A percentile compares a stretch with the other conserved stretches of the same genome.
phyloP scores from a whole-genome alignment of 2,113 vertebrate species.

The Hassar affinis region DNA sequence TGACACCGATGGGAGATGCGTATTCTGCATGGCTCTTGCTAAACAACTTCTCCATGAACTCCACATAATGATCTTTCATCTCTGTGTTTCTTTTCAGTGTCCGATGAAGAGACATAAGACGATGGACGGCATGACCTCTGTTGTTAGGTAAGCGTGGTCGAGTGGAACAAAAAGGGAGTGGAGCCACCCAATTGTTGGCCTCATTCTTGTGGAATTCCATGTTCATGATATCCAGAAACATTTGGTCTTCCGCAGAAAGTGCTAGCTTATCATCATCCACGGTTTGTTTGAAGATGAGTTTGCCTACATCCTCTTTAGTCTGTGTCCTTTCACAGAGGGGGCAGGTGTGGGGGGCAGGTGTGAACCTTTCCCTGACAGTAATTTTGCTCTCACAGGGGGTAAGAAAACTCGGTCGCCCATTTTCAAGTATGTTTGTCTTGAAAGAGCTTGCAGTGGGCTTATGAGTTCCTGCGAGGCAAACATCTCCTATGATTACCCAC shows the following conservation, averaged over 20 bases:
- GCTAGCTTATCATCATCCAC: background rate
- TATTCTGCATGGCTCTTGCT: constrained; percentile 39
- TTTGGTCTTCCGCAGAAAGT: background rate
- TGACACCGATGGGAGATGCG: background rate
- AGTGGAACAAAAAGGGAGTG: constrained; percentile 20
- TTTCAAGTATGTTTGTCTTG: too few species aligned
- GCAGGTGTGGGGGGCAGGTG: too few species aligned
- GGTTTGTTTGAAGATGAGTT: background rate
- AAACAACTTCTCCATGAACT: constrained; percentile 41
- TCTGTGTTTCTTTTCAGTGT: constrained; percentile 3
- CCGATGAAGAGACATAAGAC: background rate
- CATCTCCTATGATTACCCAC: too few species aligned
- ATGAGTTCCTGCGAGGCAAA: too few species aligned
- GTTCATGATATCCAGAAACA: background rate
- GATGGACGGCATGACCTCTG: background rate
- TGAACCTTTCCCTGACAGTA: background rate
- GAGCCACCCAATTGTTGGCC: constrained; percentile 34
- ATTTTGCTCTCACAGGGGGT: background rate
- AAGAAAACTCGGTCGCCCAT: too few species aligned
- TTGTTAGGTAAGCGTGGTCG: constrained; percentile 8
- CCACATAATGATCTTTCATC: constrained; percentile 26
- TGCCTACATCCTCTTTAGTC: too few species aligned
- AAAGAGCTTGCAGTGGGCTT: too few species aligned
- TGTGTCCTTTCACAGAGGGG: too few species aligned
- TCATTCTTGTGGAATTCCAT: background rate